These are phyloP conservation scores for Ephydatia muelleri DNA, from an alignment of 37 sponge, comb jelly and placozoan genomes.

Conservation along the genomic window DNA sequence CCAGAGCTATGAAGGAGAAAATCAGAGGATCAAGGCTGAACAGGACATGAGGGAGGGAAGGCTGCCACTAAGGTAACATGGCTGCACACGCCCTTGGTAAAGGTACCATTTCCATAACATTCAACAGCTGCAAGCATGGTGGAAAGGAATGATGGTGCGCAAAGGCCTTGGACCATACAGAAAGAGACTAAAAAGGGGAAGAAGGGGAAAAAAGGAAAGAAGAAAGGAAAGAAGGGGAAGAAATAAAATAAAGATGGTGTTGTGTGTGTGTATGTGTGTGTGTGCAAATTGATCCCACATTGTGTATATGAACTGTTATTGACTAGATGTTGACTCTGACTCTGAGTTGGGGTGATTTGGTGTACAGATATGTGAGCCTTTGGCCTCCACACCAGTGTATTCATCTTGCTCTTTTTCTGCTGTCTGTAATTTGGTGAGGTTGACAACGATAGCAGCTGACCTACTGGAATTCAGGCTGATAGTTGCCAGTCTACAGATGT, in stretches of 20 bases:
- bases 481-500: no score
- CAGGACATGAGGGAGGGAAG: slow-evolving; percentile 69
- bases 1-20: slow-evolving; percentile 84
- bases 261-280: no score
- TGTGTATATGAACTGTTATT: neutral
- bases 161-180: slow-evolving; percentile 84
- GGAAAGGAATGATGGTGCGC: slow-evolving; percentile 93
- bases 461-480: neutral
- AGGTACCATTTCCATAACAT: neutral
- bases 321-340: neutral
- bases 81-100: neutral
- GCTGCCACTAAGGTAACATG: slow-evolving; percentile 77
- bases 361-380: neutral
- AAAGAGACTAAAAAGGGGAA: slow-evolving; percentile 76
- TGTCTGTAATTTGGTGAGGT: neutral
- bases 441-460: neutral
- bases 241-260: slow-evolving; percentile 81
- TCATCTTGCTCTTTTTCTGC: neutral
- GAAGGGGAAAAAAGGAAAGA: slow-evolving; percentile 58
- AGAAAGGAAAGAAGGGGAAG: slow-evolving; percentile 76
- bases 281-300: neutral
- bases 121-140: slow-evolving; percentile 94
- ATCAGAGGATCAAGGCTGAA: slow-evolving; percentile 80
- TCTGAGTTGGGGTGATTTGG: neutral
- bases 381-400: neutral